Conservation (phyloP, 1,140 invertebrate species). For the Brachionus manjavacas region DNA sequence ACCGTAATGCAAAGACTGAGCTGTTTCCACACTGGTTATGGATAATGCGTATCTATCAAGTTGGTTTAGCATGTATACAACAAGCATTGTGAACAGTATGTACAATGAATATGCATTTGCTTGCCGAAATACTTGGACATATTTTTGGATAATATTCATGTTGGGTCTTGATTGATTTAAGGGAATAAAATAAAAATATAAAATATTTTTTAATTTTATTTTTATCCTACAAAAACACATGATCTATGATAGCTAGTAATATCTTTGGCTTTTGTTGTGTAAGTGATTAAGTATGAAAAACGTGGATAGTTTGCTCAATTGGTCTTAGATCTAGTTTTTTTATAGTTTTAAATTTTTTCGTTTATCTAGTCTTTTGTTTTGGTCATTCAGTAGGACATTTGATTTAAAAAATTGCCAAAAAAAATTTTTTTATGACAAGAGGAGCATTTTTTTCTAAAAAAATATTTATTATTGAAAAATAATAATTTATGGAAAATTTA, state of each 20-base stretch:
- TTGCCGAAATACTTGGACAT: conserved; percentile 24
- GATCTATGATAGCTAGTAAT: background rate
- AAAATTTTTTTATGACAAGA: background rate
- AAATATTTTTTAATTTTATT: background rate
- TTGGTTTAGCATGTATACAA: conserved; percentile 58
- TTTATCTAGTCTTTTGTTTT: background rate
- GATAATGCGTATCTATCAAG: conserved; percentile 56
- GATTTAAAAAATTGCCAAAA: no score
- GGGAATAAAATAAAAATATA: background rate
- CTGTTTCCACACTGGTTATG: conserved; percentile 54
- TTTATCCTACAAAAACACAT: background rate
- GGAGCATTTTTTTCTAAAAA: background rate
- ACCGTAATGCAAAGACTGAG: conserved; percentile 70
- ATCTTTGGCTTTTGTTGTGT: background rate
- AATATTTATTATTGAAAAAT: no score
- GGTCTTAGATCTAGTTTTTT: background rate
- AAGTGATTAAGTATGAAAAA: background rate
- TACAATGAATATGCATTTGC: conserved; percentile 51
- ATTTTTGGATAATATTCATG: conserved; percentile 38
- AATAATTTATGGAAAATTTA: no score
- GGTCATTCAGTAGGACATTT: background rate
- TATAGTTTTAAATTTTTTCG: background rate
- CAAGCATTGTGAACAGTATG: conserved; percentile 52
- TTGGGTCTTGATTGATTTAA: background rate
- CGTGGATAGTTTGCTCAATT: background rate